Conservation (phyloP, 92 coral and sea anemone species). For the Palythoa heliodiscus region DNA sequence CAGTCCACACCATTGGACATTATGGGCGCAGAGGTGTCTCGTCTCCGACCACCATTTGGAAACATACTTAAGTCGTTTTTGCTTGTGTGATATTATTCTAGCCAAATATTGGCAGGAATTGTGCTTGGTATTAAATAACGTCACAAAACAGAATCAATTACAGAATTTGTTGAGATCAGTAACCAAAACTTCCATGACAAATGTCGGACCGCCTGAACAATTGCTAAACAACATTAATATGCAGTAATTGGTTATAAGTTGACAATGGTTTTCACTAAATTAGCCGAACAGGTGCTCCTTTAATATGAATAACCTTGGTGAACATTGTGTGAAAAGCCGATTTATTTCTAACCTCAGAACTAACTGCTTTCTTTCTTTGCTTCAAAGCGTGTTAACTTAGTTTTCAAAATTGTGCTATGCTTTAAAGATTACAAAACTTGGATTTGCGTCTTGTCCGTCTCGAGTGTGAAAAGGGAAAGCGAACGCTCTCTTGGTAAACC, state of each 20-base stretch:
- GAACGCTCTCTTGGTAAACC: neutral
- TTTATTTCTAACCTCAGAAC: neutral
- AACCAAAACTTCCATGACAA: neutral
- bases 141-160: neutral
- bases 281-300: constrained; percentile 9
- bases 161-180: neutral
- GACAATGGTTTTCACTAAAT: neutral
- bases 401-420: neutral
- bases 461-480: neutral
- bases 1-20: constrained; percentile 13
- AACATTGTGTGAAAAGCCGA: neutral
- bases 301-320: neutral
- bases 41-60: neutral
- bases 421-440: neutral
- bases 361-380: neutral
- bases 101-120: neutral
- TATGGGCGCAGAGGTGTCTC: neutral
- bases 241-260: constrained; percentile 15
- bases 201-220: neutral
- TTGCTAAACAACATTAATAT: constrained; percentile 3
- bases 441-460: neutral
- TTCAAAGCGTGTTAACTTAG: neutral
- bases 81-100: neutral
- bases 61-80: constrained; percentile 6
- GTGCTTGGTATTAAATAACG: neutral